Conservation (phyloP, 1,140 invertebrate species). For the Nebria ingens region DNA sequence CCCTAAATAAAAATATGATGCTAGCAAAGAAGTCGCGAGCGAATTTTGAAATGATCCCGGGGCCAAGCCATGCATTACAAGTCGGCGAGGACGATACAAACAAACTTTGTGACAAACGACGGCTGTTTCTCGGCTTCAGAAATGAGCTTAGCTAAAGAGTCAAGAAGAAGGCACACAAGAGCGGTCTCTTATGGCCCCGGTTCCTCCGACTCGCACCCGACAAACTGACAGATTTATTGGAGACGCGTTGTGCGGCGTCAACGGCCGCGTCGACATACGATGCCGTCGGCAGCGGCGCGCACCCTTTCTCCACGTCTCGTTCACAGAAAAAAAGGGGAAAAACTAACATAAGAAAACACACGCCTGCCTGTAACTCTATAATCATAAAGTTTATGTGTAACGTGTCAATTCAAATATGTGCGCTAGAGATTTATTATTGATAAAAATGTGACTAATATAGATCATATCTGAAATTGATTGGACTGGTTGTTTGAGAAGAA, state of each 20-base stretch:
- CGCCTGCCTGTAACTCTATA: background rate
- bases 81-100: background rate
- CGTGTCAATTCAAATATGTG: background rate
- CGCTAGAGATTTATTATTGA: no score
- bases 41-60: background rate
- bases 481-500: no score
- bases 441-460: no score
- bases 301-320: background rate
- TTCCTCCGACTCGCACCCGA: background rate
- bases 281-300: background rate
- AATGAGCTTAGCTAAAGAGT: background rate
- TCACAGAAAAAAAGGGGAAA: no score
- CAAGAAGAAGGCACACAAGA: background rate
- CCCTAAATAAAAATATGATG: no score
- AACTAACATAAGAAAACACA: background rate
- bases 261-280: background rate
- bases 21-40: background rate
- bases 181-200: background rate
- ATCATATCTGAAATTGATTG: no score
- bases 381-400: no score
- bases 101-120: background rate
- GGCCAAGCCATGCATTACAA: background rate
- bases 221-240: background rate
- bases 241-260: background rate
- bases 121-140: background rate